phyloP scores from a whole-genome alignment of 1,140 invertebrate genomes.

The Tetramorium alpestre region DNA sequence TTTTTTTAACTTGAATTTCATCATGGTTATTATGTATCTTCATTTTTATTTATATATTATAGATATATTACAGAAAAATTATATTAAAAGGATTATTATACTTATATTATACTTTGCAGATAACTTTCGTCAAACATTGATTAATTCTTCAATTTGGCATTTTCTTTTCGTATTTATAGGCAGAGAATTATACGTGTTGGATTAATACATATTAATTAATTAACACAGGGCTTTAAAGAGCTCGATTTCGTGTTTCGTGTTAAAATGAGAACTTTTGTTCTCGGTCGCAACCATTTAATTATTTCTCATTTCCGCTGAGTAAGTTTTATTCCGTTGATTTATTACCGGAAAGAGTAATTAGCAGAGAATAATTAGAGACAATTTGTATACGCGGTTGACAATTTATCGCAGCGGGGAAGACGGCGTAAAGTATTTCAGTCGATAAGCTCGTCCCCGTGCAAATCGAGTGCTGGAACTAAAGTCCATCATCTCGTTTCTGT shows the following conservation, averaged over 20 bases:
- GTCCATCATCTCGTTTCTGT: slow-evolving; percentile 7
- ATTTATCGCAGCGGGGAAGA: slow-evolving; percentile 14
- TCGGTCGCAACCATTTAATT: slow-evolving; percentile 12
- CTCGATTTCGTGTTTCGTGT: not conserved
- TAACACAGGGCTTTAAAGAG: not conserved
- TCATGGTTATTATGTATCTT: not conserved
- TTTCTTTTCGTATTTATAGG: not conserved
- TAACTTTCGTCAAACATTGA: not conserved
- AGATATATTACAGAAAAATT: not conserved
- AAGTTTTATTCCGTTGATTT: slow-evolving; percentile 18
- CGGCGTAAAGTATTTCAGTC: slow-evolving; percentile 5
- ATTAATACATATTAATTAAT: slow-evolving; percentile 28
- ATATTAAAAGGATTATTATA: not conserved
- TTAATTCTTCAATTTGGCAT: not conserved
- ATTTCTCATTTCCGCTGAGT: slow-evolving; percentile 19
- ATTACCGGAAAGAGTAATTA: slow-evolving; percentile 19
- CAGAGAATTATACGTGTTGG: not conserved
- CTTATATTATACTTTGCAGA: not conserved
- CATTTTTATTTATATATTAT: not conserved
- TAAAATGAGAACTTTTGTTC: slow-evolving; percentile 7
- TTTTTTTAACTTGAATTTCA: not conserved
- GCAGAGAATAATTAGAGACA: slow-evolving; percentile 39
- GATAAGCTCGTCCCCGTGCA: slow-evolving; percentile 9
- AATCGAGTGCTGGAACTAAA: not conserved
- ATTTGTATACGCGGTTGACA: slow-evolving; percentile 24